phyloP scores from a whole-genome alignment of 2,113 vertebrate genomes.

The Cyprinodon variegatus region DNA sequence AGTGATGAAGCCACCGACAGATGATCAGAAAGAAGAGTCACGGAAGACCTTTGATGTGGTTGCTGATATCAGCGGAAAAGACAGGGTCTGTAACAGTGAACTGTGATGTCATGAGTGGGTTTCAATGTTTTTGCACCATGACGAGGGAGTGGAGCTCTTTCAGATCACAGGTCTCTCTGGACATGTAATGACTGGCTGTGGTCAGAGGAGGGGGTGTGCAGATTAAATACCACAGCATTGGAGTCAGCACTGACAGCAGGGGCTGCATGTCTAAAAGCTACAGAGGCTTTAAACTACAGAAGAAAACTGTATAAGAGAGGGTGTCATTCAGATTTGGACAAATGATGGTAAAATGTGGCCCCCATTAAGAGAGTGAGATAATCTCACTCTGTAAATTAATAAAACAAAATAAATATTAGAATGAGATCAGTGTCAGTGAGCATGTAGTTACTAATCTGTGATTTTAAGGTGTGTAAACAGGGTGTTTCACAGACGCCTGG shows the following conservation, averaged over 20 bases:
- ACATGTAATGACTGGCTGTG: background rate
- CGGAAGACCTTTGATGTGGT: rapidly evolving
- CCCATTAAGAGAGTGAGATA: too few relatives aligned
- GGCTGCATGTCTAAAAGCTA: background rate
- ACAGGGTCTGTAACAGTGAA: rapidly evolving
- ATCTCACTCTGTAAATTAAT: too few relatives aligned
- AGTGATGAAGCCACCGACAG: background rate
- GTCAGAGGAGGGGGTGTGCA: background rate
- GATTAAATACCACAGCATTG: background rate
- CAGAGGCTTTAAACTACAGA: background rate
- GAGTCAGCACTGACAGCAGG: background rate
- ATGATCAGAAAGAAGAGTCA: background rate
- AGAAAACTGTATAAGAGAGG: background rate
- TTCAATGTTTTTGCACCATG: constrained; percentile 22
- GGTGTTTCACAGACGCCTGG: too few relatives aligned
- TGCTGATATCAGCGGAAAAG: background rate
- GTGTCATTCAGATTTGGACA: background rate
- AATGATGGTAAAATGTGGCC: too few relatives aligned
- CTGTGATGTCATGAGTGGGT: background rate
- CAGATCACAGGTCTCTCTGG: background rate
- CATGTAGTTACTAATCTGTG: background rate
- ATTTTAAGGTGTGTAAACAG: too few relatives aligned
- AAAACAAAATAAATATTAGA: too few relatives aligned
- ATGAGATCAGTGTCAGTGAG: background rate
- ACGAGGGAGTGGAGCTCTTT: background rate